Conservation (phyloP, 2,113 vertebrate species). For the Ellobius talpinus region DNA sequence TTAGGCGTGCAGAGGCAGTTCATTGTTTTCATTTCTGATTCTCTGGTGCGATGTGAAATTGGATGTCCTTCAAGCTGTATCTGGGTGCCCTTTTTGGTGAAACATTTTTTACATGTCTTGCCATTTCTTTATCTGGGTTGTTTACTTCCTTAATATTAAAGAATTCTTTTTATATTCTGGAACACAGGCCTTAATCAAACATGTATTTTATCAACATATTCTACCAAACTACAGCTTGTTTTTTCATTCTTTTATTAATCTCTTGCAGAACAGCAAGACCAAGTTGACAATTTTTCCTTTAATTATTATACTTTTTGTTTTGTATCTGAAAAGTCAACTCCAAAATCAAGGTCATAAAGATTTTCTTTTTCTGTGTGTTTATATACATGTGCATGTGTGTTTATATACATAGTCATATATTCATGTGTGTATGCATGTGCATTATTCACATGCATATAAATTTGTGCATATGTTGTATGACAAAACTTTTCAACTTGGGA, state of each 20-base stretch:
- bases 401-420: background rate
- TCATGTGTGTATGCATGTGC: no score
- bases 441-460: no score
- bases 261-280: background rate
- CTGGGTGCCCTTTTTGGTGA: background rate
- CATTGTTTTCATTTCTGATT: background rate
- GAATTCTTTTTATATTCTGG: background rate
- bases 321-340: constrained; percentile 36
- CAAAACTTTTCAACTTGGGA: background rate
- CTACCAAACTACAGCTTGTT: background rate
- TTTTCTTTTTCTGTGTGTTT: constrained; percentile 22
- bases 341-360: background rate
- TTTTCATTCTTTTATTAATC: constrained; percentile 42
- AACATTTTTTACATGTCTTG: background rate
- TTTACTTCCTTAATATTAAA: constrained; percentile 44
- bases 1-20: background rate
- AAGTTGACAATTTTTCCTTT: background rate
- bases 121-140: background rate
- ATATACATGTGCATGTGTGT: background rate
- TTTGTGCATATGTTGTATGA: background rate
- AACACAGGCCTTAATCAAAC: background rate
- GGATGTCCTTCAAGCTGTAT: background rate
- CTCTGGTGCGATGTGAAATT: background rate
- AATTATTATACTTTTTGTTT: background rate
- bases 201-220: constrained; percentile 33